Evolutionary conservation across 2,797 vertebrate species (phyloP).

Genomic region (Protosalanx chinensis): DNA sequence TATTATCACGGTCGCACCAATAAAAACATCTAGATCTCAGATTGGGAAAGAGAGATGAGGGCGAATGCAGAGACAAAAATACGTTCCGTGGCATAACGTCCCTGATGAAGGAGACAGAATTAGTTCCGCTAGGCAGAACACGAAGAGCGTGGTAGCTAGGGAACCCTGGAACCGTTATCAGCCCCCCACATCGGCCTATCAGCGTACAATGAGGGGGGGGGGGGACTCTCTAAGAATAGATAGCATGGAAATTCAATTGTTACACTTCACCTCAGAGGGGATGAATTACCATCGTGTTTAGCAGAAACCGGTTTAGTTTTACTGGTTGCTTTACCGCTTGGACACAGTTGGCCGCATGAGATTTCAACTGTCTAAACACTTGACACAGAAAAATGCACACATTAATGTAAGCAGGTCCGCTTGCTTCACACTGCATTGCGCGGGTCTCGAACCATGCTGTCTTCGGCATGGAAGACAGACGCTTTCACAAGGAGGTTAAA

Average conservation of each 20-base stretch:
- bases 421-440: too few relatives aligned
- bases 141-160: background rate
- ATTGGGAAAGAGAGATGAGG: background rate
- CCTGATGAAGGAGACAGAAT: background rate
- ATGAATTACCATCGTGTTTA: background rate
- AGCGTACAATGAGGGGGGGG: background rate
- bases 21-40: background rate
- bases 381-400: too few relatives aligned
- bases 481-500: too few relatives aligned
- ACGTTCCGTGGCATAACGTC: background rate
- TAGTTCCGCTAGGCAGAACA: conserved; percentile 3
- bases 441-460: too few relatives aligned
- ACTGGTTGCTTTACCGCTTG: background rate
- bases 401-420: too few relatives aligned
- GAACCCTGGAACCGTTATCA: conserved; percentile 6
- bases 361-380: background rate
- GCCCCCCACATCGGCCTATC: background rate
- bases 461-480: too few relatives aligned
- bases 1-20: background rate
- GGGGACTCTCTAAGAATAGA: conserved; percentile 10
- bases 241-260: conserved; percentile 1
- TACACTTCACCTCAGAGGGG: background rate
- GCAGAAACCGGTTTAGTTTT: background rate
- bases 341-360: background rate
- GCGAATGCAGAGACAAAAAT: background rate